Conservation (phyloP, 2,797 vertebrate species). For the Pelodytes ibericus region DNA sequence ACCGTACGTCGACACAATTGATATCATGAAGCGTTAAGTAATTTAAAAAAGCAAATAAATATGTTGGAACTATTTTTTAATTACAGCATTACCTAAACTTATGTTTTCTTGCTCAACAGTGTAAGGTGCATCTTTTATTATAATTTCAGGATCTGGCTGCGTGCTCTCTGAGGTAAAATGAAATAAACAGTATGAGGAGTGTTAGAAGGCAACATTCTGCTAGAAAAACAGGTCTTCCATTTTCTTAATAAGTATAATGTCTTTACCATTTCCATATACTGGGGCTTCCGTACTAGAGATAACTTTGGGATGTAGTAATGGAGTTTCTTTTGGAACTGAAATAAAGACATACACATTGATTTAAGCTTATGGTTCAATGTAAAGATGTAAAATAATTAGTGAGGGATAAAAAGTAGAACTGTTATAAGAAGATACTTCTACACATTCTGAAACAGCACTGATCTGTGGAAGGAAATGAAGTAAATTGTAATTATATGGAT, state of each 20-base stretch:
- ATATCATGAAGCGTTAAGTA: no score
- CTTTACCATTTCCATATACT: constrained; percentile 66
- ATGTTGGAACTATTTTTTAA: neutral
- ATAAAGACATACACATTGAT: constrained; percentile 33
- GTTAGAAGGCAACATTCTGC: constrained; percentile 13
- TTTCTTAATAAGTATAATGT: neutral
- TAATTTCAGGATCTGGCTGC: constrained; percentile 29
- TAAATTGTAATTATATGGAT: no score
- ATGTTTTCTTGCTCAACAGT: constrained; percentile 29
- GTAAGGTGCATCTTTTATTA: constrained; percentile 11
- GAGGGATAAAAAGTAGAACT: neutral
- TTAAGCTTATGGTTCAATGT: neutral
- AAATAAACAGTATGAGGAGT: constrained; percentile 9
- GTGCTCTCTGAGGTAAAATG: constrained; percentile 45
- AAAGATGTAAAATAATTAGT: neutral
- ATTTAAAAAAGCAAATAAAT: no score
- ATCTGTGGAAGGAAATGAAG: neutral
- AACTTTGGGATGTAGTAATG: constrained; percentile 57
- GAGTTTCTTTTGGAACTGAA: constrained; percentile 67
- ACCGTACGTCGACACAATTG: no score
- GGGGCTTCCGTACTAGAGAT: constrained; percentile 64
- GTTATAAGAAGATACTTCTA: neutral
- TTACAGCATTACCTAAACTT: constrained; percentile 41
- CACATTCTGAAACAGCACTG: neutral
- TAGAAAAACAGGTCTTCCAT: neutral